Base-by-base conservation (phyloP, 2,113 vertebrate species). In the Campylomormyrus numenius region DNA sequence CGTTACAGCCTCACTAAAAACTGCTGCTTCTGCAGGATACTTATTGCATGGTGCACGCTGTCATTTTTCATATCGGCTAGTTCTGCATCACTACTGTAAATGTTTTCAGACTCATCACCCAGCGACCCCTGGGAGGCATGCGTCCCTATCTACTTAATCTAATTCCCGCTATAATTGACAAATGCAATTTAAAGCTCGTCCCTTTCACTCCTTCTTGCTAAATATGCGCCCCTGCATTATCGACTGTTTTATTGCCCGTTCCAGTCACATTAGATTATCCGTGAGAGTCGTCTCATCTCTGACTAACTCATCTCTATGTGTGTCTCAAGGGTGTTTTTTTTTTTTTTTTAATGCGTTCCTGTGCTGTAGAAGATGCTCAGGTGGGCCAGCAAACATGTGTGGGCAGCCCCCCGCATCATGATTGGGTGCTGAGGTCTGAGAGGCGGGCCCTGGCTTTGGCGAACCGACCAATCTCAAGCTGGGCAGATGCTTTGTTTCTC, bases 31-130 rank as follows among this genome's bases (percentile, higher is more conserved):
- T 53, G 50, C 85, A 35, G 85, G 24, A 19, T 27, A 27, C n/a
- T 87, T 53, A 87, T 39, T 46, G 83, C 83, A 48, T 46, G 45
- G 39, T 21, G 45, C 35, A 85, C 39, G 19, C 45, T 24, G 45
- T 80, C 74, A 46, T 46, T 87, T 87, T 35, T 87, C 49, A 87
- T 53, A 6, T 53, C 7, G 27, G 85, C 10, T 17, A 56, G 50
- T 35, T 56, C 50, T 87, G 56, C 50, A 87, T 53, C 85, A 53
- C 48, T 53, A 56, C 83, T n/a, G 83, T 85, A 85, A 85, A 85
- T 85, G 45, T 85, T 85, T 85, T 85, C 83, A 85, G 42, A 83
- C 42, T 83, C 19, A 27, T 86, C 85, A 52, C 48, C n/a, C 85
- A 35, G 85, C 24, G 2, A 87, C 85, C 85, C 50, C 50, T 7